Percentiles rank a stretch among this genome's conserved stretches.
phyloP scores from a whole-genome alignment of 2,113 vertebrate genomes.

The Phainopepla nitens region DNA sequence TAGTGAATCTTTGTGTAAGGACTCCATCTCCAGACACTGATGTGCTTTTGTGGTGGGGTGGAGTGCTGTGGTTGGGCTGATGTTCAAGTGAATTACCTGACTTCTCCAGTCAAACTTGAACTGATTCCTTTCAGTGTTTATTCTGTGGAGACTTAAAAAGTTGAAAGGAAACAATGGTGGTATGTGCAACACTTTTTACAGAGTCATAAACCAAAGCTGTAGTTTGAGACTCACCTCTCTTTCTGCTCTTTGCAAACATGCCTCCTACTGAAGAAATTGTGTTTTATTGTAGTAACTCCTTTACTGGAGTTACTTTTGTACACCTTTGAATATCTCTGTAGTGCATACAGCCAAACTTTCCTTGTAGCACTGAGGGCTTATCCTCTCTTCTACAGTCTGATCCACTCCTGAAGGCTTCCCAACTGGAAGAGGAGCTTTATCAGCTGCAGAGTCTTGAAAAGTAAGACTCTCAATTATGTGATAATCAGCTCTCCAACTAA shows the following conservation, averaged over 20 bases:
- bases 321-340: background rate
- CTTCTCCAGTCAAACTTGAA: background rate
- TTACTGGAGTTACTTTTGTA: background rate
- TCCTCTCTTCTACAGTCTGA: background rate
- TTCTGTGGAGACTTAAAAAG: background rate
- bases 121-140: background rate
- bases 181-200: background rate
- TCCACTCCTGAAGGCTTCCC: background rate
- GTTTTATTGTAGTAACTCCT: background rate
- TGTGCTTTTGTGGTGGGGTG: rapidly evolving
- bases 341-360: background rate
- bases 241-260: background rate
- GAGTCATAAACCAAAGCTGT: background rate
- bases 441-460: background rate
- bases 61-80: background rate
- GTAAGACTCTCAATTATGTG: background rate
- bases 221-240: background rate
- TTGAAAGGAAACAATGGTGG: background rate
- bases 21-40: background rate
- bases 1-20: background rate
- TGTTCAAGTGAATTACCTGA: background rate
- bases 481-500: background rate
- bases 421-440: background rate
- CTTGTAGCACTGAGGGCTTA: background rate
- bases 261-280: background rate